Evolutionary conservation across 2,113 vertebrate genomes (phyloP).

Genomic region (Panthera uncia): DNA sequence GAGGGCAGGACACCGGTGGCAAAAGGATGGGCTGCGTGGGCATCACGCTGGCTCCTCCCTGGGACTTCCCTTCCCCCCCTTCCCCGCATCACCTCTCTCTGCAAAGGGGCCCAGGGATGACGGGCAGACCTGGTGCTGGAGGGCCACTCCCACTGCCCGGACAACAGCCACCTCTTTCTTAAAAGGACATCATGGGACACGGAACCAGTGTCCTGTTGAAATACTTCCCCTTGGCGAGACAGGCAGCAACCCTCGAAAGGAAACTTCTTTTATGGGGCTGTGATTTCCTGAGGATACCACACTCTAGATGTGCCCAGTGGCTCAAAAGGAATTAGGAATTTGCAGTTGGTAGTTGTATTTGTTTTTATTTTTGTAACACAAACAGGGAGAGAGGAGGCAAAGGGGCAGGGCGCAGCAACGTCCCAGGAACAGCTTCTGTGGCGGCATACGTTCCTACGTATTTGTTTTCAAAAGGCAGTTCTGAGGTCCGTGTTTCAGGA

Average conservation of each 20-base stretch:
- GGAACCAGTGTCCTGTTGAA: not conserved
- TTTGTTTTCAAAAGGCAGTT: constrained; percentile 19
- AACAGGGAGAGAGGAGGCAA: not conserved
- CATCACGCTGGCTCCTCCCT: not conserved
- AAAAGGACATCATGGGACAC: not conserved
- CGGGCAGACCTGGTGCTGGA: not conserved
- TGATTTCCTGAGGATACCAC: not conserved
- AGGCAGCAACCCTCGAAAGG: not conserved
- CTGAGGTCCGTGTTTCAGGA: not conserved
- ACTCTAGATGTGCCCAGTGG: not conserved
- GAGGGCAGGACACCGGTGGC: not conserved
- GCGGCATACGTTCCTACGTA: not conserved
- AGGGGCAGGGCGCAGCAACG: not conserved
- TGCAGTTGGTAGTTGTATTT: not conserved
- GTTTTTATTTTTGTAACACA: constrained; percentile 62
- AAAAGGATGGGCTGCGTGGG: not conserved
- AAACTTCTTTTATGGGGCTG: not conserved
- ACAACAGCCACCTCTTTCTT: not conserved
- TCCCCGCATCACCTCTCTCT: not conserved
- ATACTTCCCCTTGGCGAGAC: not conserved
- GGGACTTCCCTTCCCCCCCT: too few relatives aligned
- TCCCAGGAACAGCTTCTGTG: not conserved
- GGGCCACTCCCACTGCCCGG: not conserved
- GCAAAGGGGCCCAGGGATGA: not conserved
- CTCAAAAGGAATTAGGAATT: not conserved